phyloP scores from a whole-genome alignment of 2,888 invertebrate species.

The Galerucella pusilla region DNA sequence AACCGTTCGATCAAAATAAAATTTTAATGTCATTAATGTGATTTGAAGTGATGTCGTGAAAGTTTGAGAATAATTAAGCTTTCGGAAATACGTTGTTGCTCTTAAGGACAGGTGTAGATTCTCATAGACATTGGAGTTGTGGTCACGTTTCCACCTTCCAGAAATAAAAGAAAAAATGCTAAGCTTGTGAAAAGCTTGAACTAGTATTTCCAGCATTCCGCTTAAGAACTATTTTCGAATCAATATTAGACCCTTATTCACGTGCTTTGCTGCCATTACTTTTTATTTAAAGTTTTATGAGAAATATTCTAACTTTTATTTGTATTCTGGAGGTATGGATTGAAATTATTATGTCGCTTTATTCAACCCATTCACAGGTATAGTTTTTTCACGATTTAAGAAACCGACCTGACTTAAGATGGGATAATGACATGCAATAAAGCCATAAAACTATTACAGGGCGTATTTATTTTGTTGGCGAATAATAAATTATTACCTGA shows the following conservation, averaged over 20 bases:
- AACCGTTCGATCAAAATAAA: conserved; percentile 37
- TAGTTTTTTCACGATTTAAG: no score
- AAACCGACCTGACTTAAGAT: no score
- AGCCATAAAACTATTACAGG: no score
- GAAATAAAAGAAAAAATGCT: conserved; percentile 25
- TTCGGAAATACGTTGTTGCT: conserved; percentile 37
- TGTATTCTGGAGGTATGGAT: background rate
- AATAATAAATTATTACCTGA: no score
- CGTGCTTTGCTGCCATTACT: conserved; percentile 34
- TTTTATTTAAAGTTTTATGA: conserved; percentile 22
- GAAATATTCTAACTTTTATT: conserved; percentile 29
- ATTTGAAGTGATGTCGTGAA: conserved; percentile 33
- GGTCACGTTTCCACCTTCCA: conserved; percentile 27
- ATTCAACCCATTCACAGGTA: no score
- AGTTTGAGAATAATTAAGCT: conserved; percentile 42
- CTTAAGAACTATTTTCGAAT: conserved; percentile 37
- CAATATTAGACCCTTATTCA: conserved; percentile 25
- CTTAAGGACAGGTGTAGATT: conserved; percentile 35
- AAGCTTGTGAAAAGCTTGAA: conserved; percentile 28
- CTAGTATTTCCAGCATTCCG: conserved; percentile 24
- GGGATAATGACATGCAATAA: no score
- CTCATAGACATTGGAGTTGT: conserved; percentile 31
- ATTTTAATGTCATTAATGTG: conserved; percentile 42
- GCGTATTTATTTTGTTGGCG: no score
- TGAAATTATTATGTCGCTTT: conserved; percentile 4